Evolutionary conservation across 2,888 invertebrate species (phyloP), one percentile per base, ranked within the genome.

Genomic region (Stenchaetothrips biformis): DNA sequence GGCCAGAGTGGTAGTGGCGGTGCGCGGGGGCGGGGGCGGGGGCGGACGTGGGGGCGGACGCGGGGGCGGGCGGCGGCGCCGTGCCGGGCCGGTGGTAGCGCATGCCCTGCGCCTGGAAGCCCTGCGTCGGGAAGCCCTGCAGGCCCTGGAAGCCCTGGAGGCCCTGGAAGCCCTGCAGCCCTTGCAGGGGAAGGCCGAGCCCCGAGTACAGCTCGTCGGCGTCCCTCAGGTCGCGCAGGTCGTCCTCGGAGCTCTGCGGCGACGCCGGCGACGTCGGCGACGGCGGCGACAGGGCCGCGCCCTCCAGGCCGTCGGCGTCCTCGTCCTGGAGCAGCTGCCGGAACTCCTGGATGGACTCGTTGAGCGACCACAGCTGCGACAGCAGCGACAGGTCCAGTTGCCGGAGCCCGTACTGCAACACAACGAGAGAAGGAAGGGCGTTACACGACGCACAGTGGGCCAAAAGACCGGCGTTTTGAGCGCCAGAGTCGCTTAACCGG

Each of bases 341-440:
- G 89, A 95, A 96, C 83, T 96, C 94, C 84, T 96, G 95, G 86
- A 97, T 96, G 77, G 95, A 93, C 87, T 97, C 96, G 88, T 96
- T 96, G 80, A 97, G 89, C 0, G 95, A 93, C 95, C 96, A 96
- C 83, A 97, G 90, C 87, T 97, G 97, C 7, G 95, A 95, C 77
- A 97, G 90, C 80, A 97, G 89, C 0, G 95, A 94, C 84, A 97
- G 90, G 88, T 97, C 97, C 87, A 97, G 87, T 87, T 96, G 96
- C 80, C 97, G 92, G 48, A 97, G 90, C 84, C 94, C 94, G 85
- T 94, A 95, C 97, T 97, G 91, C 78, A 92, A 80, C 79, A 82
- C 80, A 81, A 67, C 62, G 80, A 79, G n/a, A n/a, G n/a, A 78
- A 25, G 59, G 59, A 13, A 16, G 16, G 59, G 13, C 59, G 59